A percentile compares a stretch with the other conserved stretches of the same genome.
These are phyloP conservation scores for Gerris lacustris DNA, from an alignment of 2,888 invertebrate genomes.

Conservation along the genomic window DNA sequence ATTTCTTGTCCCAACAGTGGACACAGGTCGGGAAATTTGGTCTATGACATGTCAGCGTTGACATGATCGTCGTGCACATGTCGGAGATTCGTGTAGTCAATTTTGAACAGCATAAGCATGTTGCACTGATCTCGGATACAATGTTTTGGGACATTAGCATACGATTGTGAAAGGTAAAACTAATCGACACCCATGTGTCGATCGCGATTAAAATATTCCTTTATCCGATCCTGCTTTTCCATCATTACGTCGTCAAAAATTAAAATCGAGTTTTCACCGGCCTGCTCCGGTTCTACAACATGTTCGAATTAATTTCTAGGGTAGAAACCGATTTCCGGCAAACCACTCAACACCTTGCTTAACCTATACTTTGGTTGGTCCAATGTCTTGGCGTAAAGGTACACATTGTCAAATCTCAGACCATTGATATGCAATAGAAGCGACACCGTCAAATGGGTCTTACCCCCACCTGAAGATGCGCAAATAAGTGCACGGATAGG, in stretches of 20 bases:
- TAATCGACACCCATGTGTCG: constrained; percentile 1
- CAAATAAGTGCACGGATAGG: constrained; percentile 31
- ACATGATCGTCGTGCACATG: too few relatives aligned
- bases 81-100: constrained; percentile 9
- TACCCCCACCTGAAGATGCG: too few relatives aligned
- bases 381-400: too few relatives aligned
- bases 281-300: constrained; percentile 2
- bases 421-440: too few relatives aligned
- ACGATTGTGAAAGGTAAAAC: too few relatives aligned
- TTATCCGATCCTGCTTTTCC: constrained; percentile 5
- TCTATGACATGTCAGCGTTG: too few relatives aligned
- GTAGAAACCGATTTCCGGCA: constrained; percentile 9
- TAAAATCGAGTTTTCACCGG: neutral
- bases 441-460: too few relatives aligned
- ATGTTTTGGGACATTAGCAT: too few relatives aligned
- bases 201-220: neutral
- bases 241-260: constrained; percentile 11
- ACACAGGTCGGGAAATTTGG: constrained; percentile 12
- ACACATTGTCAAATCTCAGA: too few relatives aligned
- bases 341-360: constrained; percentile 25
- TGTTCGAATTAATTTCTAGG: neutral
- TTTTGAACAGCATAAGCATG: too few relatives aligned
- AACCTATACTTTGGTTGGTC: constrained; percentile 34
- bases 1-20: constrained; percentile 12
- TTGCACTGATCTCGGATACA: too few relatives aligned